Percentiles rank a stretch among this genome's conserved stretches.
These are phyloP conservation scores for Lepidurus couesii DNA, from an alignment of 1,140 invertebrate genomes.

Conservation along the genomic window DNA sequence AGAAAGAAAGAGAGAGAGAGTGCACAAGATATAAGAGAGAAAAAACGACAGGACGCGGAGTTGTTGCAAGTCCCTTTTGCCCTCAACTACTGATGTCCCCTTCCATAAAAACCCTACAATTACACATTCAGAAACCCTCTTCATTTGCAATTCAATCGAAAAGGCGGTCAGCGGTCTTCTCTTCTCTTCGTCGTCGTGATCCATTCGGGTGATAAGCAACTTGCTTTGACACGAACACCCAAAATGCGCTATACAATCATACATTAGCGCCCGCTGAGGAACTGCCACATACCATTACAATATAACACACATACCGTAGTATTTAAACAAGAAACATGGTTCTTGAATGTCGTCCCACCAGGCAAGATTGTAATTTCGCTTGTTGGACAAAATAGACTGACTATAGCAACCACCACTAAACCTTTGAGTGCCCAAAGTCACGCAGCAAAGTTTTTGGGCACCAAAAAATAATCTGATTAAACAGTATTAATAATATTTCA, in stretches of 20 bases:
- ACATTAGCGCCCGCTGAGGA: slow-evolving; percentile 1
- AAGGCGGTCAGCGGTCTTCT: neutral
- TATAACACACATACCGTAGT: neutral
- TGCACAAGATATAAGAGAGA: neutral
- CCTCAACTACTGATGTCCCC: slow-evolving; percentile 1
- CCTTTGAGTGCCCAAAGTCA: too few relatives aligned
- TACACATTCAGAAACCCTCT: slow-evolving; percentile 1
- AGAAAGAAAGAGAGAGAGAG: neutral
- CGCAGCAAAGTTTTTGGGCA: too few relatives aligned
- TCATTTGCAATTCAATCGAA: slow-evolving; percentile 20
- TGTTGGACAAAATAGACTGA: too few relatives aligned
- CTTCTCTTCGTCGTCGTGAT: neutral
- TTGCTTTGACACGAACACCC: slow-evolving; percentile 8
- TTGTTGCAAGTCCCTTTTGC: neutral
- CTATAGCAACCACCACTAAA: too few relatives aligned
- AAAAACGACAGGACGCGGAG: neutral
- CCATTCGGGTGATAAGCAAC: slow-evolving; percentile 10
- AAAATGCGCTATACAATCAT: neutral
- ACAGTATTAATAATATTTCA: too few relatives aligned
- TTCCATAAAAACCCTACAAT: neutral
- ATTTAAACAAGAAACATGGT: too few relatives aligned
- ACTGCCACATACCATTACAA: neutral
- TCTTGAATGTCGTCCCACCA: too few relatives aligned
- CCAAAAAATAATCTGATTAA: too few relatives aligned
- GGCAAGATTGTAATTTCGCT: too few relatives aligned